Evolutionary conservation across 2,888 invertebrate genomes (phyloP).

Genomic region (Cylloceria caligata): DNA sequence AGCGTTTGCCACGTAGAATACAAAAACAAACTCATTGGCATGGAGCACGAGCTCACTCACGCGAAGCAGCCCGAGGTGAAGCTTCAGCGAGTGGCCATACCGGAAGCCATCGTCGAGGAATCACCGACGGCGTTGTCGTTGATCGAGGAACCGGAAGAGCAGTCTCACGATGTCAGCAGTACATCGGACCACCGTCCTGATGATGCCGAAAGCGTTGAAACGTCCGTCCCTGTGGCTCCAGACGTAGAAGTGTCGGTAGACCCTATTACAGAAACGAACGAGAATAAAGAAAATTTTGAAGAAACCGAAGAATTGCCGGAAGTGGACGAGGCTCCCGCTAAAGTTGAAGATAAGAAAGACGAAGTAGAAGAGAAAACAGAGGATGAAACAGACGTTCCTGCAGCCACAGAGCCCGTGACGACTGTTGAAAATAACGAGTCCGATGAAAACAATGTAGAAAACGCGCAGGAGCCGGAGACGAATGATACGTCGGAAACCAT

Average conservation of each 20-base stretch:
- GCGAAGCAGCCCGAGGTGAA: conserved; percentile 76
- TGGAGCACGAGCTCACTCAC: conserved; percentile 78
- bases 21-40: conserved; percentile 74
- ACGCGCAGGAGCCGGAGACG: conserved; percentile 17
- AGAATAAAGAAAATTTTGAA: neutral
- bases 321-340: neutral
- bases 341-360: conserved; percentile 12
- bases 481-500: neutral
- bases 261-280: neutral
- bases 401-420: conserved; percentile 20
- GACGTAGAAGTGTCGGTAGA: neutral
- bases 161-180: conserved; percentile 53
- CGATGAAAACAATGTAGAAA: conserved; percentile 47
- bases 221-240: neutral
- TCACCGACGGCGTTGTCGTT: conserved; percentile 16
- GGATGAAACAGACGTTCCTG: conserved; percentile 1
- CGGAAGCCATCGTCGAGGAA: conserved; percentile 43
- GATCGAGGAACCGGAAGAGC: conserved; percentile 50
- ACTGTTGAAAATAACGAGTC: conserved; percentile 18
- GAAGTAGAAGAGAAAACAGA: neutral
- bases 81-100: conserved; percentile 71
- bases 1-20: conserved; percentile 74
- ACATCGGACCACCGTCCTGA: conserved; percentile 13
- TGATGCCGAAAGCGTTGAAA: neutral
- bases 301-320: neutral